Evolutionary conservation across 2,888 invertebrate species (phyloP).

Genomic region (Drosophila nigricruria): DNA sequence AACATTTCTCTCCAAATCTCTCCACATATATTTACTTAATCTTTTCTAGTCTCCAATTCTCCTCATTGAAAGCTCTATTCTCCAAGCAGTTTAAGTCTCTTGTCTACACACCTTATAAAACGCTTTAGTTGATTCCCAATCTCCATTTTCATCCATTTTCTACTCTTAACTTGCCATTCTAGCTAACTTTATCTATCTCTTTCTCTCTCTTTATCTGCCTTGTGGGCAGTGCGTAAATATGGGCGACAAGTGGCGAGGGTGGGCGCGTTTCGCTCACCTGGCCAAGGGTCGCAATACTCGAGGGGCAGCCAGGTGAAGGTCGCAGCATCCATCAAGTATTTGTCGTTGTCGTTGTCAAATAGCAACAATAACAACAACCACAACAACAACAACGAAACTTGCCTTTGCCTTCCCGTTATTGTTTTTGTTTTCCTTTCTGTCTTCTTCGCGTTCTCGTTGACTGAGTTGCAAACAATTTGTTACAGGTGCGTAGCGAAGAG

Average conservation of each 20-base stretch:
- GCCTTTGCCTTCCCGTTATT: constrained; percentile 9
- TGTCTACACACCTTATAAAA: too few relatives aligned
- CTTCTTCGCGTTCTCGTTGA: constrained; percentile 39
- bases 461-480: constrained; percentile 40
- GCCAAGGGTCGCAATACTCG: constrained; percentile 14
- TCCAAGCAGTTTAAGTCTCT: too few relatives aligned
- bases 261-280: constrained; percentile 1
- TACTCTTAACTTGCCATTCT: background rate
- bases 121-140: background rate
- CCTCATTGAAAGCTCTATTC: background rate
- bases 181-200: background rate
- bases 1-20: background rate
- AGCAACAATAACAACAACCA: constrained; percentile 23
- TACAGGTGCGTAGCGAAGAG: background rate
- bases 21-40: too few relatives aligned
- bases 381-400: constrained; percentile 18
- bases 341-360: constrained; percentile 40
- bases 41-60: background rate
- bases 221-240: constrained; percentile 9
- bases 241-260: background rate
- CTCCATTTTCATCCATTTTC: background rate
- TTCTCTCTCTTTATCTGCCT: background rate
- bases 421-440: constrained; percentile 16
- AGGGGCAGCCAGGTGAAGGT: constrained; percentile 55
- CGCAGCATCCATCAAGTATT: constrained; percentile 53